Evolutionary conservation across 30 jellyfish, hydroid and myxozoan species (phyloP), one percentile per base, ranked within the genome.

Genomic region (Euphysa ruthae): DNA sequence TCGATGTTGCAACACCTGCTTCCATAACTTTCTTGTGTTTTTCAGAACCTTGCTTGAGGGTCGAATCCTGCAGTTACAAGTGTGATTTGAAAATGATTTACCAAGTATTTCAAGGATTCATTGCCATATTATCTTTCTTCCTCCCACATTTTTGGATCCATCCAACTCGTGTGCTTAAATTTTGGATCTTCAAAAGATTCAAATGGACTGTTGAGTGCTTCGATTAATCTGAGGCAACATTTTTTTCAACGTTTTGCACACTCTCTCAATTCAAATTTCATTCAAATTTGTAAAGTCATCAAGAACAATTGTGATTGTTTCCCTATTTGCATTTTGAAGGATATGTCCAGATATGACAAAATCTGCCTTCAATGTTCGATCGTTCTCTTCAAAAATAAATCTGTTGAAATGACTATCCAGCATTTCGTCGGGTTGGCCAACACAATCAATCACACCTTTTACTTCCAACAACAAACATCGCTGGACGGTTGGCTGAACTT

Each of bases 371-470:
- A 51, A 7, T 6, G 12, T 6, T 10, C 64, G n/a, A 6, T 10
- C 20, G 62, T 22, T 61, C 10, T 14, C 71, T 6, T 58, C 71
- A 58, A 58, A 20, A 24, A 54, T 24, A 35, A 76, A 77, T 18
- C 84, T 32, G 70, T 38, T 58, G n/a, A 66, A 24, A 19, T 60
- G 80, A 61, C 84, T 56, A 49, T 77, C 73, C 51, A 77, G 78
- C 66, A 77, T 29, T 31, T 77, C 92, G 38, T 61, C 92, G 69
- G 55, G 70, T 4, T 13, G 66, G 35, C 92, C 84, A 7, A 61
- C 62, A 24, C 61, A 24, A 28, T 23, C 74, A 27, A 30, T 62
- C 46, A 71, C 15, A 21, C 62, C 94, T 15, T 73, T 25, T 54
- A 82, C 58, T 61, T 61, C 79, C 2, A n/a, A 64, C 7, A 63